phyloP scores from a whole-genome alignment of 1,140 invertebrate species.

The Babylonia areolata region DNA sequence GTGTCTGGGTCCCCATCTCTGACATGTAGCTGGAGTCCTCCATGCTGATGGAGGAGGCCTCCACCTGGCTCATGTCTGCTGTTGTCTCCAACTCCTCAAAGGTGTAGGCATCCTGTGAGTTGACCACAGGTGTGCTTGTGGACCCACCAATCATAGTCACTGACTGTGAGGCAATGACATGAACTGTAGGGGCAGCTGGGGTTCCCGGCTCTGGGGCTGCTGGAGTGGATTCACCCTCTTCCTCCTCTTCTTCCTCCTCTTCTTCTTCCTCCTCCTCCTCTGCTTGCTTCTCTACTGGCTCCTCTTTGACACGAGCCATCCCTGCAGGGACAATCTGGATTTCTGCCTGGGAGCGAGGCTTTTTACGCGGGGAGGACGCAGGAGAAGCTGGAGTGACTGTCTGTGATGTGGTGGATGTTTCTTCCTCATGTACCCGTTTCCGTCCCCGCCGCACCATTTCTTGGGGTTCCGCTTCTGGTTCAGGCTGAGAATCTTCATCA shows the following conservation, averaged over 20 bases:
- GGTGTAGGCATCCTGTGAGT: constrained; percentile 16
- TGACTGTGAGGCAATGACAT: constrained; percentile 37
- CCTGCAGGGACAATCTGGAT: constrained; percentile 42
- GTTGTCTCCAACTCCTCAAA: constrained; percentile 34
- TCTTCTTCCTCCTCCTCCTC: constrained; percentile 36
- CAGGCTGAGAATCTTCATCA: constrained; percentile 37
- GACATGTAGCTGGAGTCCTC: constrained; percentile 36
- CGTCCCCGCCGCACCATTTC: constrained; percentile 1
- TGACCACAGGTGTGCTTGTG: not conserved
- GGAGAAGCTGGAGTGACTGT: not conserved
- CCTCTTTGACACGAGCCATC: constrained; percentile 40
- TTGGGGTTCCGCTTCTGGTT: constrained; percentile 22
- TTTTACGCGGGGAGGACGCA: constrained; percentile 28
- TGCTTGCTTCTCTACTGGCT: constrained; percentile 38
- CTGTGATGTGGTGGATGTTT: constrained; percentile 11
- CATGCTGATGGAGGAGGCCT: constrained; percentile 23
- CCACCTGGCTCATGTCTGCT: constrained; percentile 18
- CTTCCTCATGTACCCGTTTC: constrained; percentile 24
- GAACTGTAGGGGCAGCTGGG: constrained; percentile 20
- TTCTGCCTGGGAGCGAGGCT: constrained; percentile 43
- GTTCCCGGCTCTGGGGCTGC: constrained; percentile 22
- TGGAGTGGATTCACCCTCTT: constrained; percentile 9
- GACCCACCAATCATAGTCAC: constrained; percentile 11
- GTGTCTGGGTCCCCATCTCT: constrained; percentile 60
- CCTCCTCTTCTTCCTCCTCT: constrained; percentile 39